Conservation (phyloP, 2,113 vertebrate genomes). For the Tautogolabrus adspersus region DNA sequence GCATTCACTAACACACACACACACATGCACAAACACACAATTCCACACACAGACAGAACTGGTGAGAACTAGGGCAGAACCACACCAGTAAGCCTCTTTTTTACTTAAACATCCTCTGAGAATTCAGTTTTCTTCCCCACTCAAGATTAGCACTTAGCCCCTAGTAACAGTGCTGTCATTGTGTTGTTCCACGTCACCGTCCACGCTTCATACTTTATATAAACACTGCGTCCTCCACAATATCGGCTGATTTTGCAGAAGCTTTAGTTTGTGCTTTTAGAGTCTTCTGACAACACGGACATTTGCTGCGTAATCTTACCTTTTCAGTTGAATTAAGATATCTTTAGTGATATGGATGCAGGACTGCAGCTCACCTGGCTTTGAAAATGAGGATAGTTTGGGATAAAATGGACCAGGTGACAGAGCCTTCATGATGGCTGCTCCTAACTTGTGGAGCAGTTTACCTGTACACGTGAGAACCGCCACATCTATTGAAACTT, state of each 20-base stretch:
- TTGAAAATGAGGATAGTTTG: too few relatives aligned
- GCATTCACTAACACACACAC: constrained; percentile 15
- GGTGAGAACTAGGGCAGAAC: constrained; percentile 67
- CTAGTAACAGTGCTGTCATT: constrained; percentile 64
- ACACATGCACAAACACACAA: constrained; percentile 3
- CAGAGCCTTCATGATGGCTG: too few relatives aligned
- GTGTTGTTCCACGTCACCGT: constrained; percentile 54
- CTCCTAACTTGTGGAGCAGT: too few relatives aligned
- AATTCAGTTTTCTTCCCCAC: constrained; percentile 42
- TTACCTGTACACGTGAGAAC: too few relatives aligned
- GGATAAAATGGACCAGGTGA: too few relatives aligned
- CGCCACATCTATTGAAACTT: too few relatives aligned
- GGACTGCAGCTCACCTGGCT: too few relatives aligned
- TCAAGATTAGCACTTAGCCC: constrained; percentile 69
- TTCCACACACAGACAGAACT: constrained; percentile 43
- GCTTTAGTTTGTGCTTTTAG: too few relatives aligned
- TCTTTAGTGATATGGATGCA: neutral
- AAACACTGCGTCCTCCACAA: constrained; percentile 24
- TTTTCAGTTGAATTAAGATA: neutral
- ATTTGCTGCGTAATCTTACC: neutral
- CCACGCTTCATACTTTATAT: constrained; percentile 42
- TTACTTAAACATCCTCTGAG: constrained; percentile 62
- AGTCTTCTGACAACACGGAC: neutral
- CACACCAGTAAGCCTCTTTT: constrained; percentile 65
- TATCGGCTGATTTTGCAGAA: constrained; percentile 6